Evolutionary conservation across 1,140 invertebrate genomes (phyloP).

Genomic region (Zaprionus capensis): DNA sequence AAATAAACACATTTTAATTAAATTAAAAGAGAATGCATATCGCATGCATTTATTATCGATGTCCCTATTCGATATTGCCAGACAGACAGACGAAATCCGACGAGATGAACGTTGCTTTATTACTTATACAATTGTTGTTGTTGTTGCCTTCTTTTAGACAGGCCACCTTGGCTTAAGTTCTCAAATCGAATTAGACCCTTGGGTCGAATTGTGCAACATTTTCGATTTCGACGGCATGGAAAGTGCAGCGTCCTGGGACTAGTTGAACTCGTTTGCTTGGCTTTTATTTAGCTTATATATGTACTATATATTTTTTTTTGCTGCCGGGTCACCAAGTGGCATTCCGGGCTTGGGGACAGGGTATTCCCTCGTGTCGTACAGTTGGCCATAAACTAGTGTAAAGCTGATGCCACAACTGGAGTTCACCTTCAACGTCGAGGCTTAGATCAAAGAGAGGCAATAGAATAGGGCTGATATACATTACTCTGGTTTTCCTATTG

Average conservation of each 20-base stretch:
- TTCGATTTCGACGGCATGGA: conserved; percentile 58
- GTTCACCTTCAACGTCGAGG: neutral
- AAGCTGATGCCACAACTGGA: neutral
- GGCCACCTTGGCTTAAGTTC: conserved; percentile 63
- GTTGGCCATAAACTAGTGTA: neutral
- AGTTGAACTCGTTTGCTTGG: conserved; percentile 57
- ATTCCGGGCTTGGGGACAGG: neutral
- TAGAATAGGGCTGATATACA: no score
- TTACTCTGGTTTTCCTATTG: no score
- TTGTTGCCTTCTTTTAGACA: conserved; percentile 28
- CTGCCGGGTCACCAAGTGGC: neutral
- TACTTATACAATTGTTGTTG: neutral
- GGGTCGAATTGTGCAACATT: conserved; percentile 72
- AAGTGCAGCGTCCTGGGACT: conserved; percentile 43
- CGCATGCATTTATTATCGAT: conserved; percentile 68
- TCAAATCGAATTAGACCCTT: conserved; percentile 75
- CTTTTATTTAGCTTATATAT: neutral
- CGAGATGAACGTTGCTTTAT: conserved; percentile 27
- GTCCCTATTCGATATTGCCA: conserved; percentile 23
- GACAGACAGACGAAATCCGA: conserved; percentile 3
- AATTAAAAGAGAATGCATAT: conserved; percentile 62
- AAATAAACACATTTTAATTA: conserved; percentile 61
- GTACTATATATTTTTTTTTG: neutral
- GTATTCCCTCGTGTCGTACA: neutral
- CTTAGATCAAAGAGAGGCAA: neutral